Evolutionary conservation across 2,113 vertebrate species (phyloP).

Genomic region (Phylloscopus trochiloides): DNA sequence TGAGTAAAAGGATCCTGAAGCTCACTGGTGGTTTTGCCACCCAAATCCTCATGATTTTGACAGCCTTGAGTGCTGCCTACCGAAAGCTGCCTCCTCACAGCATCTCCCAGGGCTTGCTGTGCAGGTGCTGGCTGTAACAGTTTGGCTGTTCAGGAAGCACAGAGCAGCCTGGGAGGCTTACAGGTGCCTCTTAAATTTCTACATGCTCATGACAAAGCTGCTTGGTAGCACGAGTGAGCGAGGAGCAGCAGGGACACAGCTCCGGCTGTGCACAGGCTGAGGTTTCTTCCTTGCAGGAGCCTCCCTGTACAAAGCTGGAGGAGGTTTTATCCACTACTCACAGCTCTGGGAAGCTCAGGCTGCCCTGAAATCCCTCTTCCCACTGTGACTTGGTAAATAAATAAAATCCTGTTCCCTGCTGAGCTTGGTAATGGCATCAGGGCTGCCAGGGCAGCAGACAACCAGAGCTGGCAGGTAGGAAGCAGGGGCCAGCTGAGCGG

Average conservation of each 20-base stretch:
- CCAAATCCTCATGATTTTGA: not conserved
- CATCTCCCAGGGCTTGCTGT: not conserved
- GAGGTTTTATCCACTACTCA: not conserved
- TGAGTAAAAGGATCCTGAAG: not conserved
- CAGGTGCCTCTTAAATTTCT: not conserved
- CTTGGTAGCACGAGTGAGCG: not conserved
- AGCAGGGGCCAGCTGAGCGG: fast-evolving
- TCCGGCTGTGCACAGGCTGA: not conserved
- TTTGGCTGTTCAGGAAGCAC: not conserved
- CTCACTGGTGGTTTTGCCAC: not conserved
- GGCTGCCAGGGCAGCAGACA: not conserved
- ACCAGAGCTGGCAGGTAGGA: not conserved
- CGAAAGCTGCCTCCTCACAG: not conserved
- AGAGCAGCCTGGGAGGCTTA: not conserved
- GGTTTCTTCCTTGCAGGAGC: not conserved
- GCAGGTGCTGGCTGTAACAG: not conserved
- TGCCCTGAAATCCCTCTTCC: conserved; percentile 7
- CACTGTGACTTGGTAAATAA: conserved; percentile 13
- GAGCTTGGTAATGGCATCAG: not conserved
- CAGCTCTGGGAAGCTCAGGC: not conserved
- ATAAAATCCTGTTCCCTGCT: not conserved
- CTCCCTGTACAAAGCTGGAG: not conserved
- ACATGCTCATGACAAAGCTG: not conserved
- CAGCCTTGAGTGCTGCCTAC: not conserved
- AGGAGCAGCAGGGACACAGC: not conserved